Base-by-base conservation (phyloP, 2,113 vertebrate species). In the Peromyscus californicus region DNA sequence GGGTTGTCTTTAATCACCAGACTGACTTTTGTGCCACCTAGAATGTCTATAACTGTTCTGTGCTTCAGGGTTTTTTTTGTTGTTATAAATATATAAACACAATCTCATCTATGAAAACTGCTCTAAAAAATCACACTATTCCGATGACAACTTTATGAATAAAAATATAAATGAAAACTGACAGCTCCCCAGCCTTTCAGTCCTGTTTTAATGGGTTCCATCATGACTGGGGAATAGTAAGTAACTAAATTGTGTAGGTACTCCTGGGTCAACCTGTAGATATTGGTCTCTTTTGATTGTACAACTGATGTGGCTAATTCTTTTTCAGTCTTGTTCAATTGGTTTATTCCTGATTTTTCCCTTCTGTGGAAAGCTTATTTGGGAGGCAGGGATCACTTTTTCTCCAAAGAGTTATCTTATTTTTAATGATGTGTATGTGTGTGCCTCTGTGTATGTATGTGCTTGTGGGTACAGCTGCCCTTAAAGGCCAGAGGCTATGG, bases 51-150 rank as follows among this genome's bases (percentile, higher is more conserved):
- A 93, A 61, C 48, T 90, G 51, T 24, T 76, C 45, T 76, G 2
- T 80, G 57, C 33, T 94, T 78, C 80, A 17, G 19, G 5, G n/a
- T 75, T 92, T 24, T 85, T 54, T 94, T 63, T 95, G 54, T 93
- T 31, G 26, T 95, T 26, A 94, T 88, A 95, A 96, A 89, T 17
- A 85, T 65, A 88, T 15, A 92, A 95, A 72, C 39, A 87, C 16
- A 90, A 42, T 36, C n/a, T 93, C 39, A 96, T 57, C 75, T 75
- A 74, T 45, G 54, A 88, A 93, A 80, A 84, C 0, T 8, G 57
- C 31, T 51, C 87, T 42, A 84, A 29, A 59, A 95, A 91, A 76
- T 76, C 63, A 93, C 45, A 76, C 16, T 84, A 29, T 36, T 88
- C 31, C 74, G 87, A 69, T 13, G 24, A 84, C 6, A 4, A 0